Evolutionary conservation across 2,888 invertebrate species (phyloP).

Genomic region (Conops quadrifasciatus): DNA sequence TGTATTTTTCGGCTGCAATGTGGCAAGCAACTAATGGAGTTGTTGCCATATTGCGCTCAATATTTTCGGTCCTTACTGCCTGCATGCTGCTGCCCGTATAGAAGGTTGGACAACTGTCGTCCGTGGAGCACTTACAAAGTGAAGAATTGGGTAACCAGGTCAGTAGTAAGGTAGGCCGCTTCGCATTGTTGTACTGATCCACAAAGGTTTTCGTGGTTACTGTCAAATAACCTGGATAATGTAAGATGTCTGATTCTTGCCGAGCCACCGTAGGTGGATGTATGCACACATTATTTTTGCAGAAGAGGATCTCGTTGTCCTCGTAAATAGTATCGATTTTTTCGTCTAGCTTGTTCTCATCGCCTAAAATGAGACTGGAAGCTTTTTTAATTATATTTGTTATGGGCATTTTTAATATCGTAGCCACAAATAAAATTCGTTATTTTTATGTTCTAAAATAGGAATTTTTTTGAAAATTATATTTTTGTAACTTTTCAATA

Average conservation of each 20-base stretch:
- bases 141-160: constrained; percentile 96
- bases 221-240: constrained; percentile 91
- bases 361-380: constrained; percentile 80
- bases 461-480: neutral
- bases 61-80: constrained; percentile 1
- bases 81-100: constrained; percentile 31
- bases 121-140: constrained; percentile 80
- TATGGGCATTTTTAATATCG: constrained; percentile 72
- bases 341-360: constrained; percentile 72
- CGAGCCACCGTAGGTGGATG: constrained; percentile 89
- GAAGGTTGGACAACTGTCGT: constrained; percentile 67
- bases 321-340: constrained; percentile 74
- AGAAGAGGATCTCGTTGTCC: constrained; percentile 86
- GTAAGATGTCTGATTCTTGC: constrained; percentile 83
- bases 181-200: constrained; percentile 79
- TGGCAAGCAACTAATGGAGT: neutral
- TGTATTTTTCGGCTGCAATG: neutral
- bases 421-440: constrained; percentile 1
- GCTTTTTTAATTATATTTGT: constrained; percentile 80
- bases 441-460: neutral
- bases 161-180: constrained; percentile 82
- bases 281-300: constrained; percentile 97
- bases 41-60: neutral
- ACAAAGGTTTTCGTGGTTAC: constrained; percentile 84
- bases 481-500: neutral